These are phyloP conservation scores for Dermatemys mawii DNA, from an alignment of 2,113 vertebrate genomes.

Conservation along the genomic window DNA sequence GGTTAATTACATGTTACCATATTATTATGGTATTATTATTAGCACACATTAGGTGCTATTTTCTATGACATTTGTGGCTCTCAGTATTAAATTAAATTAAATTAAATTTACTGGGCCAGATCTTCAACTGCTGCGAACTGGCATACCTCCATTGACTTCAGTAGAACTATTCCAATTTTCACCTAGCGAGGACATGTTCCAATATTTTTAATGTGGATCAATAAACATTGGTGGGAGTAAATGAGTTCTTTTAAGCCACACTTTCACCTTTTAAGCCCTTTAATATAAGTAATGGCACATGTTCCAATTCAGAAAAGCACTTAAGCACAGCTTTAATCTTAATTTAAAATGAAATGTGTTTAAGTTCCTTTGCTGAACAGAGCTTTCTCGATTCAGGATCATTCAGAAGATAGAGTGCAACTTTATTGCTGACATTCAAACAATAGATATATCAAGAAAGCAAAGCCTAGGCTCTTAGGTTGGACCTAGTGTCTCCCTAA, in stretches of 20 bases:
- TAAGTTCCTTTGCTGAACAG: neutral
- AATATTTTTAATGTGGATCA: neutral
- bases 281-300: neutral
- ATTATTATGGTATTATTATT: too few relatives aligned
- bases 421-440: neutral
- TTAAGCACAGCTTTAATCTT: neutral
- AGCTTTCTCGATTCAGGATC: neutral
- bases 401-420: fast-evolving
- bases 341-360: neutral
- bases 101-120: neutral
- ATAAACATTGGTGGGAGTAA: neutral
- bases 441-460: neutral
- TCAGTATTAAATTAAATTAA: neutral
- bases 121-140: neutral
- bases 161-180: neutral
- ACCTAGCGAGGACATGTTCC: neutral
- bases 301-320: neutral
- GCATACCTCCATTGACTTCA: neutral
- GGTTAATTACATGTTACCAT: neutral
- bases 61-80: neutral
- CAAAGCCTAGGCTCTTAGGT: fast-evolving
- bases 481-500: neutral
- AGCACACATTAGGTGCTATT: neutral
- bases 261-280: neutral
- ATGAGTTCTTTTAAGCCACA: neutral